phyloP scores from a whole-genome alignment of 2,113 vertebrate genomes.

The Pleuronectes platessa region DNA sequence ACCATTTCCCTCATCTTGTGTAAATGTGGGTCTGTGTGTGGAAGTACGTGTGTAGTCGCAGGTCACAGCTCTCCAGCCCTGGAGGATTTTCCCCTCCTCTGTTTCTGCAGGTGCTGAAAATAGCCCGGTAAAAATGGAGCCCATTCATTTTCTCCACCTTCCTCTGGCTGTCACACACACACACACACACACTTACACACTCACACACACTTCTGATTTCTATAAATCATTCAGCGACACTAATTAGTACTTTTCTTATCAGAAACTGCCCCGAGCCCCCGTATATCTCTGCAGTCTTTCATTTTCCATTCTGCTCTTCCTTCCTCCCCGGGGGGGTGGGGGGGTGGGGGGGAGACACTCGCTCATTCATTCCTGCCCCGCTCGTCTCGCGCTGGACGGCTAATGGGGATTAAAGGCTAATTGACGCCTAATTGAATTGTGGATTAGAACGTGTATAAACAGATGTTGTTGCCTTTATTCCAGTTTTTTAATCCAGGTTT shows the following conservation, averaged over 20 bases:
- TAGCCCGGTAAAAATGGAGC: conserved; percentile 13
- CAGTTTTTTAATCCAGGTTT: neutral
- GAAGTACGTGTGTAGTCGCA: neutral
- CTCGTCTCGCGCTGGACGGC: conserved; percentile 35
- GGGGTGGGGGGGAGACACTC: conserved; percentile 34
- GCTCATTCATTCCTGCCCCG: conserved; percentile 48
- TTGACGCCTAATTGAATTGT: conserved; percentile 73
- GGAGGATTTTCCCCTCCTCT: conserved; percentile 17
- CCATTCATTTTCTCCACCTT: conserved; percentile 29
- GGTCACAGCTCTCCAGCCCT: conserved; percentile 2
- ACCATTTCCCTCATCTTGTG: too few species aligned
- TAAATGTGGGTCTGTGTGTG: too few species aligned
- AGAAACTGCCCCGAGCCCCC: conserved; percentile 52
- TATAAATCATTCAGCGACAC: conserved; percentile 68
- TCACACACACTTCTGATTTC: conserved; percentile 36
- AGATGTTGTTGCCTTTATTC: conserved; percentile 1
- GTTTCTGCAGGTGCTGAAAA: conserved; percentile 41
- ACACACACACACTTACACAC: neutral
- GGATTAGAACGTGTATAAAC: conserved; percentile 44
- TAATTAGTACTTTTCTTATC: conserved; percentile 75
- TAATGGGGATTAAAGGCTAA: conserved; percentile 74
- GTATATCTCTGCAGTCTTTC: conserved; percentile 42
- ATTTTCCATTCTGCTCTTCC: conserved; percentile 62
- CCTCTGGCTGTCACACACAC: conserved; percentile 1
- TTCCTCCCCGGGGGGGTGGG: conserved; percentile 32